phyloP scores from a whole-genome alignment of 2,888 invertebrate genomes.

The Cordilura impudica region DNA sequence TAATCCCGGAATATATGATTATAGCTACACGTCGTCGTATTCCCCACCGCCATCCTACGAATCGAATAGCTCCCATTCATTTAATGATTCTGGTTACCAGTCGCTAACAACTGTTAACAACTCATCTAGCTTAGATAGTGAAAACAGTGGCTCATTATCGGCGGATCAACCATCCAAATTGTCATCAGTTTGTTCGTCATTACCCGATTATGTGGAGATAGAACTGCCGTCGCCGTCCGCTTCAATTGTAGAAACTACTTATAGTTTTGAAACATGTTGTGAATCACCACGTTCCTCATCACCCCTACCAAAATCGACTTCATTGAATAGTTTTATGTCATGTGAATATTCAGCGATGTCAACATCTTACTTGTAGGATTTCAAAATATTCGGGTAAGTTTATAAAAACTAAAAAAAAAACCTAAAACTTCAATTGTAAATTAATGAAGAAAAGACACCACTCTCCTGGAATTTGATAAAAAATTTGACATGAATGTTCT shows the following conservation, averaged over 20 bases:
- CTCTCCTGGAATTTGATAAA: no score
- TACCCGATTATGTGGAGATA: slow-evolving; percentile 37
- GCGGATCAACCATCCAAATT: not conserved
- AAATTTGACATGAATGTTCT: no score
- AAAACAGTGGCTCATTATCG: slow-evolving; percentile 2
- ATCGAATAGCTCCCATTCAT: slow-evolving; percentile 17
- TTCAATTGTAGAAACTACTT: slow-evolving; percentile 48
- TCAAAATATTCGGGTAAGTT: slow-evolving; percentile 30
- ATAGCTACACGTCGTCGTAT: not conserved
- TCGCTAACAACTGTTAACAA: slow-evolving; percentile 2
- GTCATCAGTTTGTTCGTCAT: not conserved
- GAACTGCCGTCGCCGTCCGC: slow-evolving; percentile 36
- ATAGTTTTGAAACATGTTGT: slow-evolving; percentile 52
- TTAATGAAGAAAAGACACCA: no score
- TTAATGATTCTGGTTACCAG: slow-evolving; percentile 54
- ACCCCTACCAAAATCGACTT: slow-evolving; percentile 13
- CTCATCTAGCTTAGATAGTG: slow-evolving; percentile 1
- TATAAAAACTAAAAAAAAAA: not conserved
- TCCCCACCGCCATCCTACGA: not conserved
- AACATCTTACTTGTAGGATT: slow-evolving; percentile 43
- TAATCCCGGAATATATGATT: slow-evolving; percentile 7
- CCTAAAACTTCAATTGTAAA: not conserved
- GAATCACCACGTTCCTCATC: slow-evolving; percentile 31
- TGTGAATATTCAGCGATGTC: slow-evolving; percentile 50
- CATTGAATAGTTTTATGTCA: slow-evolving; percentile 47